Conservation (phyloP, 2,797 vertebrate species). For the Stomatorhinus walkeri region DNA sequence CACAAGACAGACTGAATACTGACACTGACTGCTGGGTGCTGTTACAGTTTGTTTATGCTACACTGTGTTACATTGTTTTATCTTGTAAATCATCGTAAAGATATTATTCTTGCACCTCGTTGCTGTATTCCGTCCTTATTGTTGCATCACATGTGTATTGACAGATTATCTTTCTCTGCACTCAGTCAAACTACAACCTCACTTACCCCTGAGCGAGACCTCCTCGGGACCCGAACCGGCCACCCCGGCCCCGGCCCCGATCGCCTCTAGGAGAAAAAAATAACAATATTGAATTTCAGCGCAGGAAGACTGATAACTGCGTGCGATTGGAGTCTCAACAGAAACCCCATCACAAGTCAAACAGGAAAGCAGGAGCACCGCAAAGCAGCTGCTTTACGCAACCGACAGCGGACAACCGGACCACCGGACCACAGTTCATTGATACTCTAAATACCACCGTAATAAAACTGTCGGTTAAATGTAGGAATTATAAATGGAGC, state of each 20-base stretch:
- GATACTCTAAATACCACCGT: not conserved
- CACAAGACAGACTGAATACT: not conserved
- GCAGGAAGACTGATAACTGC: not conserved
- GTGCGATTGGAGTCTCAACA: not conserved
- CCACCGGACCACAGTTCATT: no score
- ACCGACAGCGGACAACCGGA: not conserved
- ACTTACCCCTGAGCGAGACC: slow-evolving; percentile 83
- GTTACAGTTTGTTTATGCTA: not conserved
- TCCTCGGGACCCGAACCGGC: slow-evolving; percentile 84
- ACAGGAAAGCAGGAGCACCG: not conserved
- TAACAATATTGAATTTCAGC: not conserved
- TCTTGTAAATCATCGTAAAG: not conserved
- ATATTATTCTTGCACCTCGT: not conserved
- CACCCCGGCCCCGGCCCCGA: slow-evolving; percentile 84
- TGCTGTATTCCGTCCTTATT: not conserved
- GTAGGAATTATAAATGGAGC: not conserved
- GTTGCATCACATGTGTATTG: not conserved
- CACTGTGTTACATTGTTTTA: not conserved
- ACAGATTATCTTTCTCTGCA: not conserved
- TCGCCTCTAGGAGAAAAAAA: slow-evolving; percentile 71
- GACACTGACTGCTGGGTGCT: not conserved
- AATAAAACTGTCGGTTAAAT: not conserved
- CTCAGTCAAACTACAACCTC: not conserved
- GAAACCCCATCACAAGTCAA: not conserved
- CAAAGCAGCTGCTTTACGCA: not conserved